Evolutionary conservation across 1,140 invertebrate genomes (phyloP).

Genomic region (Papilio helenus): DNA sequence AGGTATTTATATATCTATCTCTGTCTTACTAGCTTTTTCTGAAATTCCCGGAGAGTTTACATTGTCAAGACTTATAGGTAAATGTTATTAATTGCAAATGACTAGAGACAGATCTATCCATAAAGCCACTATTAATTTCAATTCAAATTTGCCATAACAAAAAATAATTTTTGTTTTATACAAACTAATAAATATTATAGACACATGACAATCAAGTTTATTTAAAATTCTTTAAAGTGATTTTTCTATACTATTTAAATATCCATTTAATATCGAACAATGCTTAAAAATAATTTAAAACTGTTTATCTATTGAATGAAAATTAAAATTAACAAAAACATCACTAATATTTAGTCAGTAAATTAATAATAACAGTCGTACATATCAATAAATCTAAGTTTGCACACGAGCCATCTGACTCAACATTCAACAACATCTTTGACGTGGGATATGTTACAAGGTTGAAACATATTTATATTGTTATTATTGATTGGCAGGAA

Average conservation of each 20-base stretch:
- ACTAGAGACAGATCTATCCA: too few species aligned
- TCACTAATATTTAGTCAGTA: not conserved
- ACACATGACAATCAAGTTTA: not conserved
- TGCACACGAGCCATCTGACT: not conserved
- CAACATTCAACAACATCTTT: not conserved
- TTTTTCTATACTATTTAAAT: not conserved
- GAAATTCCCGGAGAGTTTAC: too few species aligned
- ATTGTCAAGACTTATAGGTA: too few species aligned
- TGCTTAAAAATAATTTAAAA: too few species aligned
- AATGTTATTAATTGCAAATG: too few species aligned
- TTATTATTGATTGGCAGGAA: slow-evolving; percentile 15
- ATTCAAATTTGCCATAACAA: not conserved
- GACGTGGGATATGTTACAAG: slow-evolving; percentile 11
- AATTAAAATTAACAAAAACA: too few species aligned
- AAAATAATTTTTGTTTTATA: not conserved
- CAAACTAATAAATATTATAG: not conserved
- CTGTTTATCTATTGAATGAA: too few species aligned
- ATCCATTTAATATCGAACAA: not conserved
- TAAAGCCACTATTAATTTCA: too few species aligned
- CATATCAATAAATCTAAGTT: not conserved
- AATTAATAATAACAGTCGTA: not conserved
- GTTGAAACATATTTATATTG: not conserved
- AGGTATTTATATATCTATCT: not conserved
- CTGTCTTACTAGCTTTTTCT: not conserved
- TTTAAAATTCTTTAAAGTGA: not conserved